These are phyloP conservation scores for Tetranychus truncatus DNA, from an alignment of 2,888 invertebrate genomes.

Conservation along the genomic window DNA sequence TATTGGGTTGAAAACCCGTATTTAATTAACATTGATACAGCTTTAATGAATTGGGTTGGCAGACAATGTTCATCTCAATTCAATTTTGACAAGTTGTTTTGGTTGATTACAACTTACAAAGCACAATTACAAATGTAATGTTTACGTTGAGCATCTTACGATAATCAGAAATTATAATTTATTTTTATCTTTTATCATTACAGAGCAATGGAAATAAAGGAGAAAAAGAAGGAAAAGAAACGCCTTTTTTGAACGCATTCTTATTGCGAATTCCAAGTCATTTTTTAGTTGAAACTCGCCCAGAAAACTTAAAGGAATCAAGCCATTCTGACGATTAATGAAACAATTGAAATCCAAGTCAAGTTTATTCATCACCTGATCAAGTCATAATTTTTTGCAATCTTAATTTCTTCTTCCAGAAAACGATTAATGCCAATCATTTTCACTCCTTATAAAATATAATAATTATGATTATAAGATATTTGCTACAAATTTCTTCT, in stretches of 20 bases:
- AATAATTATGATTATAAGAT: too few relatives aligned
- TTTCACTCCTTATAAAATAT: too few relatives aligned
- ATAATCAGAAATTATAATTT: neutral
- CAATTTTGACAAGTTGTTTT: too few relatives aligned
- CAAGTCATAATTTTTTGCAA: too few relatives aligned
- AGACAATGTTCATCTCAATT: too few relatives aligned
- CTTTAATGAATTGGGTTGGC: neutral
- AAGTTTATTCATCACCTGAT: too few relatives aligned
- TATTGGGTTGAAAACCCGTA: neutral
- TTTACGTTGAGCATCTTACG: neutral
- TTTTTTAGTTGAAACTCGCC: neutral
- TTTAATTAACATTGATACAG: neutral
- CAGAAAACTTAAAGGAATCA: too few relatives aligned
- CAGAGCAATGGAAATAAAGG: constrained; percentile 50
- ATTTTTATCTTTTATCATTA: neutral
- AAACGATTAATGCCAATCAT: too few relatives aligned
- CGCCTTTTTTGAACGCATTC: constrained; percentile 50
- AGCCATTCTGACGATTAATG: too few relatives aligned
- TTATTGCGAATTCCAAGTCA: neutral
- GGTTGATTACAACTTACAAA: neutral
- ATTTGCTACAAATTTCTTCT: too few relatives aligned
- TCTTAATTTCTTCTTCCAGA: too few relatives aligned
- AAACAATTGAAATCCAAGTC: too few relatives aligned
- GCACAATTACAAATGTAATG: neutral
- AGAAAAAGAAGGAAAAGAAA: constrained; percentile 57